Percentiles rank a stretch among this genome's conserved stretches.
phyloP scores from a whole-genome alignment of 2,888 invertebrate species.

The Azorinus chamasolen region DNA sequence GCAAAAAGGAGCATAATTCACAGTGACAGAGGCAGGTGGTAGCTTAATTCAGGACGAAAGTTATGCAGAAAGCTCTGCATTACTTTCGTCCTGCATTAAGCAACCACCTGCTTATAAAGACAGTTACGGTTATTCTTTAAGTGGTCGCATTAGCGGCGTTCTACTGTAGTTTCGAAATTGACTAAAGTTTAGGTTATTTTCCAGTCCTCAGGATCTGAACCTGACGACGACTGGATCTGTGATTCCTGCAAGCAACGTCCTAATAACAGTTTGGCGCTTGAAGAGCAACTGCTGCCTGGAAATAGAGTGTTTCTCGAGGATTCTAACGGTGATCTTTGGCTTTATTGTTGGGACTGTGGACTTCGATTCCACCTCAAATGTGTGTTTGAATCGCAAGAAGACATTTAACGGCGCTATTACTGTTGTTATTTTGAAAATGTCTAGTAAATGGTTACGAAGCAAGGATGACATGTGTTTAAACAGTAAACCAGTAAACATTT shows the following conservation, averaged over 20 bases:
- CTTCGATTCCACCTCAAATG: constrained; percentile 21
- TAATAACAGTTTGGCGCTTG: constrained; percentile 15
- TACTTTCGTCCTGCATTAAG: no score
- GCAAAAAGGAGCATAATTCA: no score
- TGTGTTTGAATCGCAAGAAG: constrained; percentile 9
- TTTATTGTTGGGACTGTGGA: constrained; percentile 15
- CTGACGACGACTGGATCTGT: constrained; percentile 21
- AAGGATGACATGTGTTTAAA: constrained; percentile 3
- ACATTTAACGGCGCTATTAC: not conserved
- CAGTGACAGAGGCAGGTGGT: no score
- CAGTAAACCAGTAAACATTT: not conserved
- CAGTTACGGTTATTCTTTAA: no score
- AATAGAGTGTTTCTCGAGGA: constrained; percentile 17
- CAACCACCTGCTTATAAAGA: no score
- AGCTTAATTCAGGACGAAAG: no score
- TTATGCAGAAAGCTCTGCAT: no score
- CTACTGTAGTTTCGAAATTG: no score
- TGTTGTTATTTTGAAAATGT: not conserved
- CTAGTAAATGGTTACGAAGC: not conserved
- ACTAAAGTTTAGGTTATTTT: no score
- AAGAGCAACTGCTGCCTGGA: constrained; percentile 17
- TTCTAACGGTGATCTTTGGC: constrained; percentile 23
- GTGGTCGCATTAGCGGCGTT: no score
- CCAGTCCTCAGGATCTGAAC: constrained; percentile 4
- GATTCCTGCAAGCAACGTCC: constrained; percentile 1